These are phyloP conservation scores for Lophius americanus DNA, from an alignment of 2,797 vertebrate genomes.

Conservation along the genomic window DNA sequence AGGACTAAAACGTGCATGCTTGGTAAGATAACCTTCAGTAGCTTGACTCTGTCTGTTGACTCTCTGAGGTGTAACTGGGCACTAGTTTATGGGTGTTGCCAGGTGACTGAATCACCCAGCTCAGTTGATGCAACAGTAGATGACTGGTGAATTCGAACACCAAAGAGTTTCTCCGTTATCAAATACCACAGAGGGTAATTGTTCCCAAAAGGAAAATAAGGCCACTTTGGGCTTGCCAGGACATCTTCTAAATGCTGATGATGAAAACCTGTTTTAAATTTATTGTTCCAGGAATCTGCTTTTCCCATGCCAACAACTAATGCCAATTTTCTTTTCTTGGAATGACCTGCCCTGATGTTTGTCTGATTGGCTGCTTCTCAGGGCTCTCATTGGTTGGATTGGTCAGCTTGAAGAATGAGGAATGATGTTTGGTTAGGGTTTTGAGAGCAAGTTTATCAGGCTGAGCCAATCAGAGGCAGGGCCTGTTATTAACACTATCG, in stretches of 20 bases:
- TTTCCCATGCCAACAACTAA: slow-evolving; percentile 41
- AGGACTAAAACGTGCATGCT: slow-evolving; percentile 21
- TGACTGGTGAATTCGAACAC: slow-evolving; percentile 38
- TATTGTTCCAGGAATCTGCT: slow-evolving; percentile 29
- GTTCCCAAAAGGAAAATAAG: slow-evolving; percentile 41
- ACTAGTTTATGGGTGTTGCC: slow-evolving; percentile 60
- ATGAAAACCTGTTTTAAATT: slow-evolving; percentile 39
- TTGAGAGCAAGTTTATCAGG: too few relatives aligned
- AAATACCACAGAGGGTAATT: slow-evolving; percentile 55
- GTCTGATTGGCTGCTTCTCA: too few relatives aligned
- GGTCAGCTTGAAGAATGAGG: too few relatives aligned
- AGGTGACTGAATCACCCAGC: slow-evolving; percentile 58
- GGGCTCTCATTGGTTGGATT: too few relatives aligned
- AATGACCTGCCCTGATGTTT: too few relatives aligned
- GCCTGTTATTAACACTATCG: too few relatives aligned
- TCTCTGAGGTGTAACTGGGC: slow-evolving; percentile 48
- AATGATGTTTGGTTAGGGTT: too few relatives aligned
- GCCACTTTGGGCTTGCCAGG: slow-evolving; percentile 41
- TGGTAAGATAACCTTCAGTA: slow-evolving; percentile 32
- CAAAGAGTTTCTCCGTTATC: slow-evolving; percentile 69
- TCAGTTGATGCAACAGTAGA: slow-evolving; percentile 44
- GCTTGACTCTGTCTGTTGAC: slow-evolving; percentile 35
- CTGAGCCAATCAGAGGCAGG: too few relatives aligned
- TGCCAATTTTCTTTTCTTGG: too few relatives aligned
- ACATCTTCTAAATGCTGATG: slow-evolving; percentile 43